These are phyloP conservation scores for Sminthurides aquaticus DNA, from an alignment of 2,888 invertebrate species.

Conservation along the genomic window DNA sequence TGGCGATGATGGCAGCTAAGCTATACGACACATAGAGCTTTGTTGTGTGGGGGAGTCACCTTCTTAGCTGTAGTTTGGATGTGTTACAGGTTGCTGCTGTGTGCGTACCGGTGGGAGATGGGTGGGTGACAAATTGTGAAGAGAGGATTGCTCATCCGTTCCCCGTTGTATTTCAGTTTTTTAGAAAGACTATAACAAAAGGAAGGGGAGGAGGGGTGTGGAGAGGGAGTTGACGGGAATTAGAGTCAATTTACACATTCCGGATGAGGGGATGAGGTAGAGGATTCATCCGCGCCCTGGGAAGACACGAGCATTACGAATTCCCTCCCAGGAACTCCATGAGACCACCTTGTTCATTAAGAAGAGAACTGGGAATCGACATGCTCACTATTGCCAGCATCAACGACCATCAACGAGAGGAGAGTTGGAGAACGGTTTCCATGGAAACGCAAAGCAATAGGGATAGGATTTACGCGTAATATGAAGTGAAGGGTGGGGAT, in stretches of 20 bases:
- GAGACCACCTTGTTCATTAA: background rate
- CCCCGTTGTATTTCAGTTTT: background rate
- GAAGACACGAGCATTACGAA: background rate
- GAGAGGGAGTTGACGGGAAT: background rate
- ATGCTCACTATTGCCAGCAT: no score
- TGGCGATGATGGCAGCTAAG: no score
- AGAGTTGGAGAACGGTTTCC: no score
- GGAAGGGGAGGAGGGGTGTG: background rate
- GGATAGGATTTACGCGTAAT: no score
- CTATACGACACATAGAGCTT: no score
- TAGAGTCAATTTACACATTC: background rate
- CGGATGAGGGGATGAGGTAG: no score
- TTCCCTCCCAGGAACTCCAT: background rate
- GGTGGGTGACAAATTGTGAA: background rate
- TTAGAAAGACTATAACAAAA: background rate
- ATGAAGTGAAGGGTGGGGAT: no score
- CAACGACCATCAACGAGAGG: no score
- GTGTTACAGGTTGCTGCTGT: background rate
- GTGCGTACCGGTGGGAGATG: background rate
- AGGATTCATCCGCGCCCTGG: background rate
- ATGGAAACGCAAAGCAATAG: no score
- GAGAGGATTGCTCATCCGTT: background rate
- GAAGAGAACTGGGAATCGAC: background rate
- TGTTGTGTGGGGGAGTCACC: no score
- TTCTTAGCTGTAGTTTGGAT: no score